Evolutionary conservation across 2,888 invertebrate genomes (phyloP).

Genomic region (Drosophila ezoana): DNA sequence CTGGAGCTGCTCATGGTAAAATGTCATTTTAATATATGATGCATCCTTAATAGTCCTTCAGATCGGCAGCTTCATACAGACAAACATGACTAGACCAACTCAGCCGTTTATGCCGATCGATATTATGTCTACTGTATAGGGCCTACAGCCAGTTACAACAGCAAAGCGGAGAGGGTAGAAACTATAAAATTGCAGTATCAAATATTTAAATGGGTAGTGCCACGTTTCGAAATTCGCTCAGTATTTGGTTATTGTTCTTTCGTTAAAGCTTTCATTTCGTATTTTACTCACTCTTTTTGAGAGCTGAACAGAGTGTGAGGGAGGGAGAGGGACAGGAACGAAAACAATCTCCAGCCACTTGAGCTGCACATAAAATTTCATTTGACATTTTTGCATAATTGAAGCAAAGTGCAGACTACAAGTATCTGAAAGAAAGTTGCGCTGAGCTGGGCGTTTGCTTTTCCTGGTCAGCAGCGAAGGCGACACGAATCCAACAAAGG

Average conservation of each 20-base stretch:
- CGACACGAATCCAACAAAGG: slow-evolving; percentile 73
- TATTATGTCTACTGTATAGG: too few species aligned
- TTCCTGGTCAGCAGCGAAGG: slow-evolving; percentile 36
- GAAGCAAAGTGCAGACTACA: slow-evolving; percentile 59
- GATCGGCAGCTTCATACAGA: too few species aligned
- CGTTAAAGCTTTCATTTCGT: slow-evolving; percentile 3
- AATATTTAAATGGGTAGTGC: slow-evolving; percentile 23
- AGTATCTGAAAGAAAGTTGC: slow-evolving; percentile 34
- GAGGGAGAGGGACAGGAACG: slow-evolving; percentile 1
- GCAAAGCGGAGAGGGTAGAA: too few species aligned
- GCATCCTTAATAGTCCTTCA: too few species aligned
- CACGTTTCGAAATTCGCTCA: slow-evolving; percentile 5
- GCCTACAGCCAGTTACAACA: too few species aligned
- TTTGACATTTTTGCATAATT: slow-evolving; percentile 82
- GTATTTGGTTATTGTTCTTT: slow-evolving; percentile 26
- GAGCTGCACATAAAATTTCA: slow-evolving; percentile 82
- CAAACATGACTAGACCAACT: too few species aligned
- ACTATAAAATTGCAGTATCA: not conserved
- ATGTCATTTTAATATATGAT: too few species aligned
- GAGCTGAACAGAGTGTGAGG: not conserved
- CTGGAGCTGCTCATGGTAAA: too few species aligned
- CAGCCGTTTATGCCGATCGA: too few species aligned
- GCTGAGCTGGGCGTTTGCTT: slow-evolving; percentile 10
- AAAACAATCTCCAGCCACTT: slow-evolving; percentile 68
- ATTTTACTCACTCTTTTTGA: slow-evolving; percentile 1